These are phyloP conservation scores for Sebastes oblongus DNA, from an alignment of 2,797 vertebrate species.

Conservation along the genomic window DNA sequence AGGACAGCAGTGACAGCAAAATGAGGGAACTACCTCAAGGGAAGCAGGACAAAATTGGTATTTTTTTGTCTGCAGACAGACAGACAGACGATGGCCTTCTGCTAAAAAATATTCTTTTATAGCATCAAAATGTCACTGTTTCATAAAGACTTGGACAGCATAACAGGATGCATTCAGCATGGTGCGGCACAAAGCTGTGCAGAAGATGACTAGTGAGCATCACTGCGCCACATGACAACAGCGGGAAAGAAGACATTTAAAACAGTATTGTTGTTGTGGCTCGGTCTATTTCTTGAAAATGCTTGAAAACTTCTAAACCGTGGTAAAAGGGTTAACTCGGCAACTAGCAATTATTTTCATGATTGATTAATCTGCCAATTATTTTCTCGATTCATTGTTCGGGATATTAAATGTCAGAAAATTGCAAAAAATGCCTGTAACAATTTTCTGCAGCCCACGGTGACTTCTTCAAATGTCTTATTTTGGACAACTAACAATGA, in stretches of 20 bases:
- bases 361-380: neutral
- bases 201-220: neutral
- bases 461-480: neutral
- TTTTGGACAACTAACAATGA: neutral
- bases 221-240: neutral
- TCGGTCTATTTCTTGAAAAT: neutral
- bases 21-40: conserved; percentile 44
- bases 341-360: neutral
- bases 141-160: conserved; percentile 4
- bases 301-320: neutral
- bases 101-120: conserved; percentile 17
- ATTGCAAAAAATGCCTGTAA: neutral
- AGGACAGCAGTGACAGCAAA: conserved; percentile 50
- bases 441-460: neutral
- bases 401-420: neutral
- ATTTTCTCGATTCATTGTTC: neutral
- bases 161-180: conserved; percentile 35
- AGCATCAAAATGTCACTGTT: conserved; percentile 33
- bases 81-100: neutral
- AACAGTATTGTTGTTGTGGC: neutral
- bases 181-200: neutral
- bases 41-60: conserved; percentile 28
- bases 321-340: neutral
- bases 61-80: conserved; percentile 36
- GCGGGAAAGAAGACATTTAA: neutral